Conservation (phyloP, 2,797 vertebrate genomes). For the Spondyliosoma cantharus region DNA sequence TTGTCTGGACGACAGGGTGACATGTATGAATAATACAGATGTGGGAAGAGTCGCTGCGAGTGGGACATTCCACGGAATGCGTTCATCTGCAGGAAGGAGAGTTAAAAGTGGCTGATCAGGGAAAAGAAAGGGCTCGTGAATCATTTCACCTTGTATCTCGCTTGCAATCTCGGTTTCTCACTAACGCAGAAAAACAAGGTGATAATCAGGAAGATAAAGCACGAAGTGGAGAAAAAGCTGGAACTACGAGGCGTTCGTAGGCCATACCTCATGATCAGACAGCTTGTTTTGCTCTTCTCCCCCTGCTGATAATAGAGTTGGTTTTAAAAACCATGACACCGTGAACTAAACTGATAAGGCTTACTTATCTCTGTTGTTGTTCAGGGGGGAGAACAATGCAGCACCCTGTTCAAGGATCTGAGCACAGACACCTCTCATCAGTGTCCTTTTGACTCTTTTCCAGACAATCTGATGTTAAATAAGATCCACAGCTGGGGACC, state of each 20-base stretch:
- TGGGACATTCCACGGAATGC: constrained; percentile 54
- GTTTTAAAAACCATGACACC: constrained; percentile 43
- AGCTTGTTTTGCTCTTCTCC: constrained; percentile 38
- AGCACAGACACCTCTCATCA: constrained; percentile 51
- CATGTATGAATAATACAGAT: constrained; percentile 80
- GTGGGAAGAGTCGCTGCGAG: constrained; percentile 58
- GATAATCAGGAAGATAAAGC: constrained; percentile 23
- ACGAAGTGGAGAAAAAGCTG: constrained; percentile 27
- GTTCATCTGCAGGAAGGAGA: constrained; percentile 31
- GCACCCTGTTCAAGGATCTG: constrained; percentile 31
- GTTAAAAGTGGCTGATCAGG: constrained; percentile 27
- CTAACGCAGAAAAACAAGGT: constrained; percentile 13
- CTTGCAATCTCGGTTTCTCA: constrained; percentile 10
- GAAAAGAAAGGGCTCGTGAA: constrained; percentile 20
- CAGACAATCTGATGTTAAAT: constrained; percentile 68
- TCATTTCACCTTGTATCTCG: constrained; percentile 22
- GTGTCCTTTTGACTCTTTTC: constrained; percentile 68
- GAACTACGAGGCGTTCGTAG: background rate
- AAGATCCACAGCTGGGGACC: constrained; percentile 52
- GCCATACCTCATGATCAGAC: constrained; percentile 30
- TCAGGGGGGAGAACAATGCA: constrained; percentile 39
- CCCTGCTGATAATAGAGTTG: constrained; percentile 47
- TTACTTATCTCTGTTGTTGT: constrained; percentile 56
- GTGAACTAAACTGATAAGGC: constrained; percentile 56
- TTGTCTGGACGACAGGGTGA: constrained; percentile 65